Evolutionary conservation across 2,888 invertebrate species (phyloP).

Genomic region (Eupeodes luniger): DNA sequence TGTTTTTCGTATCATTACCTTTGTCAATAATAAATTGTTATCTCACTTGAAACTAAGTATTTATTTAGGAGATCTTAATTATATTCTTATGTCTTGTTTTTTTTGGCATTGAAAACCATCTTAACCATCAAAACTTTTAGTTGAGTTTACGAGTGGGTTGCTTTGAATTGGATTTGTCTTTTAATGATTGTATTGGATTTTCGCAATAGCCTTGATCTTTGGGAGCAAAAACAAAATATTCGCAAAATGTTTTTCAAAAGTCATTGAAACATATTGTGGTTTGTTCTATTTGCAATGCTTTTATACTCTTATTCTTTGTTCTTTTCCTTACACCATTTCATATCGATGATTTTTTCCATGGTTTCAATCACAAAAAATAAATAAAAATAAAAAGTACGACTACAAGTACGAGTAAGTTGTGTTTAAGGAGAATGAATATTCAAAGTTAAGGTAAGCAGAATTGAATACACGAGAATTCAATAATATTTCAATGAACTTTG

Average conservation of each 20-base stretch:
- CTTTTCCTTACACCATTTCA: neutral
- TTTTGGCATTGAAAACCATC: neutral
- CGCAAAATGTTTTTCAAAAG: conserved; percentile 1
- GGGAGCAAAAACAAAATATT: neutral
- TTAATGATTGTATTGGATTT: neutral
- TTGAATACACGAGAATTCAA: too few relatives aligned
- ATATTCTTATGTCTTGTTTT: neutral
- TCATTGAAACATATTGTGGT: neutral
- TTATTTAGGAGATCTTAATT: conserved; percentile 10
- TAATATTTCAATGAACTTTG: too few relatives aligned
- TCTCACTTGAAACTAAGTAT: conserved; percentile 34
- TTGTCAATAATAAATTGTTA: conserved; percentile 45
- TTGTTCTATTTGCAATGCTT: conserved; percentile 23
- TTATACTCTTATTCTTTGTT: conserved; percentile 28
- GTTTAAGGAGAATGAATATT: neutral
- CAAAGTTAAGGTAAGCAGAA: neutral
- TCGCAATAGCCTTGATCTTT: conserved; percentile 9
- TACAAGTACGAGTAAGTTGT: neutral
- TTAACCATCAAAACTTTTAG: neutral
- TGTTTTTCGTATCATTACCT: conserved; percentile 41
- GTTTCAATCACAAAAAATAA: neutral
- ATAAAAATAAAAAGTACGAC: neutral
- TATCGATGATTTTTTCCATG: neutral
- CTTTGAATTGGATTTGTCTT: neutral
- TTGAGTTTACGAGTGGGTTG: neutral